These are phyloP conservation scores for Bufotes viridis DNA, from an alignment of 2,797 vertebrate species.

Conservation along the genomic window DNA sequence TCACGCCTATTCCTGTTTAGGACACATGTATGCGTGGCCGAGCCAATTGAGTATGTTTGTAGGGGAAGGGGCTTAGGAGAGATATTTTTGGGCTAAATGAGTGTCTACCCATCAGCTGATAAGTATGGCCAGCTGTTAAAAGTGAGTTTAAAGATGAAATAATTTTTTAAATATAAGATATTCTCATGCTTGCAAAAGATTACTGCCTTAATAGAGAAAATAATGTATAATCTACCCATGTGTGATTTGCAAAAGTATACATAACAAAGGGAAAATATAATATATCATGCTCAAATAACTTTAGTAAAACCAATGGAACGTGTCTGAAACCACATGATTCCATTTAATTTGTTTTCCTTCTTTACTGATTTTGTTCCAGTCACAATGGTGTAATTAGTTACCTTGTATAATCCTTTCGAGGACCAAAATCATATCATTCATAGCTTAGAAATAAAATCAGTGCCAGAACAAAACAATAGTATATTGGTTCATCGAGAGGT, in stretches of 20 bases:
- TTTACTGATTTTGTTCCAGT: constrained; percentile 5
- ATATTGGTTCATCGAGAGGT: background rate
- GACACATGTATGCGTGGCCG: no score
- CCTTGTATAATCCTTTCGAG: constrained; percentile 14
- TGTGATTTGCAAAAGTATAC: background rate
- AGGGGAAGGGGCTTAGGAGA: no score
- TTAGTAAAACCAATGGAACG: background rate
- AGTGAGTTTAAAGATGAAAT: no score
- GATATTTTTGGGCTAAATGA: no score
- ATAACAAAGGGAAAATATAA: background rate
- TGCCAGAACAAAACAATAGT: background rate
- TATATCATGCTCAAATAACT: constrained; percentile 16
- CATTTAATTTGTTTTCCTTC: constrained; percentile 53
- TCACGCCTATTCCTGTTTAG: no score
- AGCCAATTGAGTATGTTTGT: no score
- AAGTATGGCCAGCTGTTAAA: no score
- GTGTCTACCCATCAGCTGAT: no score
- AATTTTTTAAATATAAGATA: no score
- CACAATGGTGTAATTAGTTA: constrained; percentile 1
- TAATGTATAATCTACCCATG: background rate
- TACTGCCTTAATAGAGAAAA: background rate
- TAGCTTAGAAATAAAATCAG: background rate
- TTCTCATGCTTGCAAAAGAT: no score
- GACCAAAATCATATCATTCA: constrained; percentile 14
- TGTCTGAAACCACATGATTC: constrained; percentile 42